phyloP scores from a whole-genome alignment of 2,113 vertebrate species.

The Sciurus niger region DNA sequence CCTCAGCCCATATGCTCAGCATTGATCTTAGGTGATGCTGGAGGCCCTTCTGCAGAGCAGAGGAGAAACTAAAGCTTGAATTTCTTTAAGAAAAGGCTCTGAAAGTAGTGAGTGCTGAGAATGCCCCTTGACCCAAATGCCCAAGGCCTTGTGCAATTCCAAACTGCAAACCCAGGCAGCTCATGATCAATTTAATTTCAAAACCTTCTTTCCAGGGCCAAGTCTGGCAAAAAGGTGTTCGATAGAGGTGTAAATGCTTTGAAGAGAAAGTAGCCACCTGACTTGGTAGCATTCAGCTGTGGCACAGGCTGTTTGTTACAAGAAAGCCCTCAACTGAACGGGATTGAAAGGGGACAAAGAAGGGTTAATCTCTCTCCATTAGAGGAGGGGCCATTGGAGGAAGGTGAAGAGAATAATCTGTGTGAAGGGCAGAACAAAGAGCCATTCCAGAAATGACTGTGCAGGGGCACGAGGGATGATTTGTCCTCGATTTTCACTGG shows the following conservation, averaged over 20 bases:
- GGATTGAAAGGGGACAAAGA: slow-evolving; percentile 31
- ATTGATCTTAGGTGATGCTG: not conserved
- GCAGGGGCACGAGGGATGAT: not conserved
- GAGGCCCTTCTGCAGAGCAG: not conserved
- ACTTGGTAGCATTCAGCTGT: not conserved
- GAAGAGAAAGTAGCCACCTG: slow-evolving; percentile 44
- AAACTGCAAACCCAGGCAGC: not conserved
- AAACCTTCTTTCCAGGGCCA: slow-evolving; percentile 55
- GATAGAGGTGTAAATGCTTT: not conserved
- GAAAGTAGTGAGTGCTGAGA: too few species aligned
- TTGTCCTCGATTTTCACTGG: slow-evolving; percentile 23
- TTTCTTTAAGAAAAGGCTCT: not conserved
- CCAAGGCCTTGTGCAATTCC: not conserved
- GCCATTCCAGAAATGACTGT: slow-evolving; percentile 32
- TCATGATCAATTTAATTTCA: not conserved
- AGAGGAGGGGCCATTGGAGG: slow-evolving; percentile 12
- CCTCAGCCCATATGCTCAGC: not conserved
- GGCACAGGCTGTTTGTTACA: not conserved
- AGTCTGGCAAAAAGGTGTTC: slow-evolving; percentile 25
- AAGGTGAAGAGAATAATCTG: slow-evolving; percentile 79
- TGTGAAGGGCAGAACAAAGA: slow-evolving; percentile 58
- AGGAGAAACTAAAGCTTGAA: not conserved
- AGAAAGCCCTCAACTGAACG: slow-evolving; percentile 41
- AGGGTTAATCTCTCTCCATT: slow-evolving; percentile 74
- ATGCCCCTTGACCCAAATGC: not conserved